Base-by-base conservation (phyloP, 2,113 vertebrate species). In the Platysteira castanea region DNA sequence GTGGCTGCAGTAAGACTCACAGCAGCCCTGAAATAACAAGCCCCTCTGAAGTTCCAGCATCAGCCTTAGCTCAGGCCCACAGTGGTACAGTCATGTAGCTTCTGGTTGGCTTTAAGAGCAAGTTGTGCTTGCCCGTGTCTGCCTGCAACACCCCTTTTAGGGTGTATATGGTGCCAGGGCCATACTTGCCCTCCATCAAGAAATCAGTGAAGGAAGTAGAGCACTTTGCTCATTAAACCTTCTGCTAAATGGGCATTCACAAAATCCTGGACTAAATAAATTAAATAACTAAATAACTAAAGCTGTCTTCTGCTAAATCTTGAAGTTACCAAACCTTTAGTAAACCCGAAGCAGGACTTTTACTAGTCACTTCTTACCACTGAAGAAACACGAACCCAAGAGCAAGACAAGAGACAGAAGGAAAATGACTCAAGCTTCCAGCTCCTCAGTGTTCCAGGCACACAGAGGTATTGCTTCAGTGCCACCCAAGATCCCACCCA, bases 401-500 rank as follows among this genome's bases (percentile, higher is more conserved):
- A 80, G 50, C 67, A 90, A 95, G 77, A 54, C 11, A 67, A 54
- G 33, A 91, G 9, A 44, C 10, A 56, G 65, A 94, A 75, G 33
- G 39, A 74, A 71, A 88, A 67, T 84, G 33, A 81, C 30, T 47
- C 39, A 70, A 57, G 30, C 39, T 86, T 73, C 14, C n/a, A 95
- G 39, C 68, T 94, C 35, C 68, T 91, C 71, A 31, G 60, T 6
- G 41, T 88, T 93, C 90, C 64, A 56, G 42, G 67, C 60, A 81
- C 0, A 0, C 44, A 86, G 71, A 24, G 59, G 11, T 44, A 47
- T 30, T 2, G 0, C 79, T 86, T 78, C 82, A 67, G 5, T 41
- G 47, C 39, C 79, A 68, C 56, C 35, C 63, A 75, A 88, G 74
- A 90, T 90, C 50, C 39, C 90, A 88, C 83, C 82, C 65, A 67